Conservation (phyloP, 92 coral and sea anemone genomes). For the Phenganax subtilis region DNA sequence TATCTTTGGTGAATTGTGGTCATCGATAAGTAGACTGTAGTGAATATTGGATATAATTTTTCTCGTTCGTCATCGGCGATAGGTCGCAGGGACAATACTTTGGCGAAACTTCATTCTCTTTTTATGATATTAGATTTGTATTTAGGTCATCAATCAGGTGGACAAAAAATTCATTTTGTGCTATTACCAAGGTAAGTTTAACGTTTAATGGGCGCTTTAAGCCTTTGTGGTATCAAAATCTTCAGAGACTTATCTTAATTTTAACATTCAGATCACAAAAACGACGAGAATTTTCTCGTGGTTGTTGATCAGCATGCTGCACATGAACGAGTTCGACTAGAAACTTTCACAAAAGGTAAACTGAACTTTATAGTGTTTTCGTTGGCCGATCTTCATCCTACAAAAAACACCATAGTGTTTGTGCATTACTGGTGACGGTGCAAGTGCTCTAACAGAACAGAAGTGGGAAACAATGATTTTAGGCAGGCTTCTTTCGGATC, state of each 20-base stretch:
- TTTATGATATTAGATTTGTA: neutral
- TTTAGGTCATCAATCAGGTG: conserved; percentile 68
- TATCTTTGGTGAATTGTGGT: neutral
- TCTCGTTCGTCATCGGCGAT: neutral
- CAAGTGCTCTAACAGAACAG: neutral
- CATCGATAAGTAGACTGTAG: too few relatives aligned
- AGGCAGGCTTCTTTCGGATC: too few relatives aligned
- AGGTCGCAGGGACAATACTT: neutral
- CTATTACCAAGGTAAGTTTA: conserved; percentile 33
- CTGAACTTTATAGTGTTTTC: neutral
- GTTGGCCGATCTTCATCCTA: neutral
- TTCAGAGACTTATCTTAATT: neutral
- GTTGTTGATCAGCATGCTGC: conserved; percentile 96
- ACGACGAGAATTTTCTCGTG: conserved; percentile 56
- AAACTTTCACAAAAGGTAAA: conserved; percentile 54
- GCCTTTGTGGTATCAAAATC: too few relatives aligned
- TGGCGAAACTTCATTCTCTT: neutral
- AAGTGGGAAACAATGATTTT: neutral
- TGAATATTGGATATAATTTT: neutral
- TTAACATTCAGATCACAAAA: conserved; percentile 15
- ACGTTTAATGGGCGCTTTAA: too few relatives aligned
- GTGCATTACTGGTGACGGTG: neutral
- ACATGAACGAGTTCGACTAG: conserved; percentile 87
- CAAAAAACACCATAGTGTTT: neutral
- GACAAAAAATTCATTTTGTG: conserved; percentile 91